Base-by-base conservation (phyloP, 2,797 vertebrate species). In the Otolemur crassicaudatus region DNA sequence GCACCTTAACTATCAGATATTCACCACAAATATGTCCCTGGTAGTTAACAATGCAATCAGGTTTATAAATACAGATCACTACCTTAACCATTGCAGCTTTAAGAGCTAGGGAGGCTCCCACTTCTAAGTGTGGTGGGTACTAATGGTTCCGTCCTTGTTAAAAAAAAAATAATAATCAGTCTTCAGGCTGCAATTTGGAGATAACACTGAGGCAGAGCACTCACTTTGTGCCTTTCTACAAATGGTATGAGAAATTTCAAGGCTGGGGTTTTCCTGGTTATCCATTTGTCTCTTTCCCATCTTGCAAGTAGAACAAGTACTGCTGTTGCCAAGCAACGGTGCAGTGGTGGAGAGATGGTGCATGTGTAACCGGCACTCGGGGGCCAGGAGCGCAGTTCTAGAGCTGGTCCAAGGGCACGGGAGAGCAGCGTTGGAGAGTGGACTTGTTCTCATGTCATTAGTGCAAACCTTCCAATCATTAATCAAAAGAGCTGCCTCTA, bases 281-380 rank as follows among this genome's bases (percentile, higher is more conserved):
- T 90, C 91, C 83, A 98, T 98, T 98, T 98, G 95, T 98, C 98
- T 98, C 96, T 96, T 97, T 98, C 91, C 94, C 0, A 29, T 96
- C 96, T 14, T 29, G 95, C 82, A 95, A 98, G 97, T 96, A 94
- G 82, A 34, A n/a, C 93, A 93, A 97, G 97, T 93, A 93, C 88
- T 96, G 77, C 83, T 86, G 98, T 99, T 98, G 98, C 98, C 98
- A 98, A 96, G 98, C 98, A 99, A 99, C 98, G 0, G 93, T 81
- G 90, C 90, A 75, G 87, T 43, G 92, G 94, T 76, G 95, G 87
- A 96, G 96, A 0, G 72, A 95, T 81, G 92, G 97, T 7, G 7
- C 77, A 53, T 4, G 23, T 96, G 96, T 88, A 96, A 86, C 85
- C 61, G 77, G 79, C 91, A 84, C 89, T 91, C 80, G 20, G 76